These are phyloP conservation scores for Athene cunicularia DNA, from an alignment of 2,113 vertebrate genomes.

Conservation along the genomic window DNA sequence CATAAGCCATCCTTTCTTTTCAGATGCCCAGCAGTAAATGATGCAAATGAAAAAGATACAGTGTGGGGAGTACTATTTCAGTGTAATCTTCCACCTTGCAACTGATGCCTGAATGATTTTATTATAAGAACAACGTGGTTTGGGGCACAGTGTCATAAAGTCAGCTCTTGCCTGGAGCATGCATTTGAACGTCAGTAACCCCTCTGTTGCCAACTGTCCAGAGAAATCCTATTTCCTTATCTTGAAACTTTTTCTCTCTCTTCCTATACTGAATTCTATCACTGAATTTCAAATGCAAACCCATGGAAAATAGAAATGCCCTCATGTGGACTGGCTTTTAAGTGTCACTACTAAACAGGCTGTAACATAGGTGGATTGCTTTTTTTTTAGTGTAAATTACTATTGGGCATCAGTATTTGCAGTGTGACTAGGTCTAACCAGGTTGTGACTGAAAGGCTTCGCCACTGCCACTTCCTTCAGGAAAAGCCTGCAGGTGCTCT, in stretches of 20 bases:
- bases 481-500: not conserved
- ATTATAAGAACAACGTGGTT: conserved; percentile 60
- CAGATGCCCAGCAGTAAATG: conserved; percentile 54
- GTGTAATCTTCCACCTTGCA: conserved; percentile 12
- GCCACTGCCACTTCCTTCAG: not conserved
- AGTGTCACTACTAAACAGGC: not conserved
- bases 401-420: not conserved
- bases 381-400: not conserved
- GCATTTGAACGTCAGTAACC: not conserved
- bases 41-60: conserved; percentile 51
- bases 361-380: not conserved
- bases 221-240: not conserved
- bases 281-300: not conserved
- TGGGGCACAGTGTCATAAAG: conserved; percentile 54
- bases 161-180: conserved; percentile 29
- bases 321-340: not conserved
- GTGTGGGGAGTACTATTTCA: conserved; percentile 41
- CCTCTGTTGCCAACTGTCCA: not conserved
- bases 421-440: not conserved
- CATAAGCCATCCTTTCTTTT: conserved; percentile 50
- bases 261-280: not conserved
- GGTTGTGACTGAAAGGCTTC: not conserved
- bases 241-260: not conserved
- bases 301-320: not conserved
- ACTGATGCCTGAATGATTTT: conserved; percentile 65